Evolutionary conservation across 2,113 vertebrate species (phyloP), one percentile per base, ranked within the genome.

Genomic region (Otocyon megalotis): DNA sequence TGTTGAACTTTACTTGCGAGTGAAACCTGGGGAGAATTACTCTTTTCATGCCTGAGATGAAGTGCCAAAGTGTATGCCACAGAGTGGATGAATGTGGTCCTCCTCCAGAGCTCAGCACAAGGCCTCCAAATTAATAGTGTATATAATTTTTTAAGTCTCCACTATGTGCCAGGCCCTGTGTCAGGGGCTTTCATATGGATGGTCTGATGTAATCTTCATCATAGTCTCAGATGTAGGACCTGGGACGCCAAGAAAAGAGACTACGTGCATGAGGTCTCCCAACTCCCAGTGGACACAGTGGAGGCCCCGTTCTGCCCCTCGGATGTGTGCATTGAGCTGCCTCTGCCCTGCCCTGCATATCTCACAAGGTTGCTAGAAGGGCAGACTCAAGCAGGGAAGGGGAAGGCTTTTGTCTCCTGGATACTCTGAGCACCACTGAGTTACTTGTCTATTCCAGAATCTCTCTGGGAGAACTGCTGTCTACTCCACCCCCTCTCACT

Each of bases 31-130:
- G 43, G 4, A 32, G 30, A 35, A 24, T 17, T 30, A n/a, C 12
- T 56, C 86, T n/a, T 71, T 77, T 63, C 69, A 37, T 72, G 48
- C 62, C 32, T 13, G 76, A 63, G 65, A 32, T 4, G 17, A 13
- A 28, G 28, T 0, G 17, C 20, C 53, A 14, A n/a, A 0, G 5
- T 30, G 37, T 11, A 3, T 12, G 2, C 62, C 6, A 0, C 17
- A 17, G 37, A 17, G 30, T 8, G 48, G 62, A 30, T 48, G 90
- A 17, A 30, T 9, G 28, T 37, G 48, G 26, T 17, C 43, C 62
- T 56, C 65, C 19, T 48, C 43, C 62, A 16, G 13, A 48, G 4
- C 9, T 53, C 9, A 48, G 32, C 16, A 2, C 9, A 7, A 50
- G 24, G 22, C 37, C 35, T n/a, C 28, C 2, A 0, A 9, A 4